Percentiles rank a stretch among this genome's conserved stretches.
phyloP scores from a whole-genome alignment of 1,140 invertebrate species.

The Radopholus similis region DNA sequence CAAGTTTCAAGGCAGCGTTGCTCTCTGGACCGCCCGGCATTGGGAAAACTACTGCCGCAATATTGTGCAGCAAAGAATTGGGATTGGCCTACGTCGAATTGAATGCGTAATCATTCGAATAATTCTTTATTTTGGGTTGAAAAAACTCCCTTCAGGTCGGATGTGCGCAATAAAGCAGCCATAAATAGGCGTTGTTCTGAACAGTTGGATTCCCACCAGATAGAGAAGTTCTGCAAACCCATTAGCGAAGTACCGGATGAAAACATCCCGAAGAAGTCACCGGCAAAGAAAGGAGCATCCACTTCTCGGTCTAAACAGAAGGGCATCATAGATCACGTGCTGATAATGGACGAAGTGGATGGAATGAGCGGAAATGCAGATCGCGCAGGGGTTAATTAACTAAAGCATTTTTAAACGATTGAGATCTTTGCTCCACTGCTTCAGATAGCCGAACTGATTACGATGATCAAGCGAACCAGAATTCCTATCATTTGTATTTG shows the following conservation, averaged over 20 bases:
- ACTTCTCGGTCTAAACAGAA: not conserved
- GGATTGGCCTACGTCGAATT: conserved; percentile 87
- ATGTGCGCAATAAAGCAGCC: conserved; percentile 84
- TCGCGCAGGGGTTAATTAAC: conserved; percentile 79
- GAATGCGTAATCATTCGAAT: conserved; percentile 69
- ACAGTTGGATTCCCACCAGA: conserved; percentile 65
- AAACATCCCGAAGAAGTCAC: not conserved
- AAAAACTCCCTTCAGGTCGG: conserved; percentile 66
- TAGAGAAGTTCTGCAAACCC: conserved; percentile 39
- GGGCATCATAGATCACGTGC: conserved; percentile 69
- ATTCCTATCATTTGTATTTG: conserved; percentile 97
- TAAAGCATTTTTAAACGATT: not conserved
- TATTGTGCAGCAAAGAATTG: conserved; percentile 70
- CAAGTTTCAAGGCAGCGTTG: conserved; percentile 77
- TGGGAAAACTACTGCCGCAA: conserved; percentile 84
- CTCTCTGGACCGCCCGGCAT: conserved; percentile 87
- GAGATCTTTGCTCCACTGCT: not conserved
- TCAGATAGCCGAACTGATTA: conserved; percentile 74
- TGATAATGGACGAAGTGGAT: conserved; percentile 99
- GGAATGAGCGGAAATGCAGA: conserved; percentile 99
- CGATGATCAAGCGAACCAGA: conserved; percentile 80
- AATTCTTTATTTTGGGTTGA: conserved; percentile 7
- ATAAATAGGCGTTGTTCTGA: conserved; percentile 76
- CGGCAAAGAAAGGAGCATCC: not conserved
- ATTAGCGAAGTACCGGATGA: too few relatives aligned